Evolutionary conservation across 92 coral and sea anemone genomes (phyloP).

Genomic region (Porites divaricata): DNA sequence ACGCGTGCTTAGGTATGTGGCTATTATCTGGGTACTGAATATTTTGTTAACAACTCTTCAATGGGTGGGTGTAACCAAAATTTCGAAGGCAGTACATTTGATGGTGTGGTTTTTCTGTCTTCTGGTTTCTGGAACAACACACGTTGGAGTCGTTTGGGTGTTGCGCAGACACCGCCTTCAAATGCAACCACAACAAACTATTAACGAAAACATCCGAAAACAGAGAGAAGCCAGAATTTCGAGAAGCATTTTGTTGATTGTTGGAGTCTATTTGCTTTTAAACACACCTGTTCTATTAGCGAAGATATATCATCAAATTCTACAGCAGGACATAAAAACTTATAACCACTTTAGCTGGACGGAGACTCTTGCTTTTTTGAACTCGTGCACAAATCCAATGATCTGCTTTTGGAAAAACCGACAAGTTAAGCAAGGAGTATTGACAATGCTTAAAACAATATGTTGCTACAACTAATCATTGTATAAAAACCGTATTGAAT

Average conservation of each 20-base stretch:
- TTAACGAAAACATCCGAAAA: neutral
- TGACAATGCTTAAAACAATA: neutral
- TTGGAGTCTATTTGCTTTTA: no score
- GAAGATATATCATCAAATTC: slow-evolving; percentile 49
- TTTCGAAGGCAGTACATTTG: slow-evolving; percentile 16
- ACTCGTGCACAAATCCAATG: slow-evolving; percentile 73
- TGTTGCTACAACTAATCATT: no score
- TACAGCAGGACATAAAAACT: slow-evolving; percentile 11
- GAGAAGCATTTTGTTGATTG: no score
- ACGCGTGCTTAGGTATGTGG: slow-evolving; percentile 23
- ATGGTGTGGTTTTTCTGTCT: slow-evolving; percentile 24
- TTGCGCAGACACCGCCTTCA: neutral
- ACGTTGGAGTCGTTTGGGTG: slow-evolving; percentile 1
- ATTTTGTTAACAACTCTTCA: slow-evolving; percentile 27
- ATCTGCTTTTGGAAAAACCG: slow-evolving; percentile 73
- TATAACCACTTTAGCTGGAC: slow-evolving; percentile 70
- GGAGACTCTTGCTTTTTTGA: slow-evolving; percentile 71
- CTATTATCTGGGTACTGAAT: slow-evolving; percentile 24
- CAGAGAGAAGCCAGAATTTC: slow-evolving; percentile 25
- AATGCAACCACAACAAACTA: neutral
- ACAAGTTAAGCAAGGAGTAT: slow-evolving; percentile 47
- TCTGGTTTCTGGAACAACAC: neutral
- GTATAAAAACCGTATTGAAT: no score
- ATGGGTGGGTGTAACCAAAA: slow-evolving; percentile 6
- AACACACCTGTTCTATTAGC: slow-evolving; percentile 64